Evolutionary conservation across 2,888 invertebrate species (phyloP).

Genomic region (Tiliacea aurago): DNA sequence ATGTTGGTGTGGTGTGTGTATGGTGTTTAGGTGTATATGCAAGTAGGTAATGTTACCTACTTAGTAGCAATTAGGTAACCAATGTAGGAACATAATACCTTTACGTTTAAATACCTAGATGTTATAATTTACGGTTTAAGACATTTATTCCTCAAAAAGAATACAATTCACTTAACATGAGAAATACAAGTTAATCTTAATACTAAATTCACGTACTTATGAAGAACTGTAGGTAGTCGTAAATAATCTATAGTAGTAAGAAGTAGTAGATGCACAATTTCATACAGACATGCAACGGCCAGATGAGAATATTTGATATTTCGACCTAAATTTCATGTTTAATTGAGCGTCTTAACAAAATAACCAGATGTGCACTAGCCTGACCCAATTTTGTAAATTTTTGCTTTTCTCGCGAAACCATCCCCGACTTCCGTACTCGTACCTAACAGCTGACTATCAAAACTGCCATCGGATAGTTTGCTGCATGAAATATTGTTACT

Average conservation of each 20-base stretch:
- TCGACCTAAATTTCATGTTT: slow-evolving; percentile 32
- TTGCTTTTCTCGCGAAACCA: slow-evolving; percentile 52
- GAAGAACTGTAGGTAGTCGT: too few relatives aligned
- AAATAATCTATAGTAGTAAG: too few relatives aligned
- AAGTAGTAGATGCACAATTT: too few relatives aligned
- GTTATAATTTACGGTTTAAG: background rate
- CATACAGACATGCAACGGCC: background rate
- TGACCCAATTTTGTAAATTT: slow-evolving; percentile 63
- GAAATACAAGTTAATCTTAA: too few relatives aligned
- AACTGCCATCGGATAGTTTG: slow-evolving; percentile 47
- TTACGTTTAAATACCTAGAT: background rate
- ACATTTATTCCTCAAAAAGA: too few relatives aligned
- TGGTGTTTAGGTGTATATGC: too few relatives aligned
- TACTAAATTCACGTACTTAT: too few relatives aligned
- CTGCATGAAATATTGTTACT: slow-evolving; percentile 41
- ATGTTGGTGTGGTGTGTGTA: too few relatives aligned
- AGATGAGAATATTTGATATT: slow-evolving; percentile 24
- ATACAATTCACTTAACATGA: too few relatives aligned
- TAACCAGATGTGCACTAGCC: slow-evolving; percentile 50
- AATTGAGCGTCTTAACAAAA: slow-evolving; percentile 53
- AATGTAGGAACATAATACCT: background rate
- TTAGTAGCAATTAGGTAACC: background rate
- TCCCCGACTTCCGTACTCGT: slow-evolving; percentile 43
- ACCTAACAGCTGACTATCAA: slow-evolving; percentile 61
- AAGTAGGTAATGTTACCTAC: background rate